phyloP scores from a whole-genome alignment of 2,113 vertebrate genomes.

The Capreolus pygargus region DNA sequence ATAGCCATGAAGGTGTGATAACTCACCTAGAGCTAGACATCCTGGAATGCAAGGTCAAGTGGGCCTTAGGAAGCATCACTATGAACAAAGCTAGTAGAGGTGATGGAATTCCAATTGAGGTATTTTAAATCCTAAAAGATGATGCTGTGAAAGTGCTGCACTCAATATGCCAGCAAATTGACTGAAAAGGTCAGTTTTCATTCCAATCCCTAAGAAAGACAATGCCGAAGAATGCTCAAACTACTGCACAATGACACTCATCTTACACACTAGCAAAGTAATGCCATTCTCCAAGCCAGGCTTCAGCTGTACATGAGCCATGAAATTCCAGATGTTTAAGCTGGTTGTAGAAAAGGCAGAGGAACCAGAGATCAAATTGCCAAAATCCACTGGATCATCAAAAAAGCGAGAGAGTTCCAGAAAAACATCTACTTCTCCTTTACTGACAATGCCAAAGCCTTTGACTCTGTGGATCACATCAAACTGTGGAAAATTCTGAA shows the following conservation, averaged over 20 bases:
- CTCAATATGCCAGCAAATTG: background rate
- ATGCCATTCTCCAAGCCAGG: background rate
- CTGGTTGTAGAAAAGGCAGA: background rate
- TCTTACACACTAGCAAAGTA: background rate
- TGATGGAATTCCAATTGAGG: background rate
- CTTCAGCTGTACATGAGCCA: background rate
- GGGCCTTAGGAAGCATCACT: background rate
- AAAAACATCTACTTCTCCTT: background rate
- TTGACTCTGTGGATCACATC: background rate
- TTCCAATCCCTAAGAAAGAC: background rate
- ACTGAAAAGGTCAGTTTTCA: background rate
- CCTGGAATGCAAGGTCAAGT: background rate
- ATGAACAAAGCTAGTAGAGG: background rate
- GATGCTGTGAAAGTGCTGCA: background rate
- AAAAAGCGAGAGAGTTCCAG: background rate
- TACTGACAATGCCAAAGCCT: background rate
- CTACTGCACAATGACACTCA: background rate
- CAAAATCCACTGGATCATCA: background rate
- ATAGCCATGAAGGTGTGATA: background rate
- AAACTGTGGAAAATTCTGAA: background rate
- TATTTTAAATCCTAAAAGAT: background rate
- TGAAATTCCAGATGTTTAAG: background rate
- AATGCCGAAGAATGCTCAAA: background rate
- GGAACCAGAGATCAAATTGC: background rate
- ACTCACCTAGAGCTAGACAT: background rate